Evolutionary conservation across 2,113 vertebrate genomes (phyloP), one percentile per base, ranked within the genome.

Genomic region (Bombycilla garrulus): DNA sequence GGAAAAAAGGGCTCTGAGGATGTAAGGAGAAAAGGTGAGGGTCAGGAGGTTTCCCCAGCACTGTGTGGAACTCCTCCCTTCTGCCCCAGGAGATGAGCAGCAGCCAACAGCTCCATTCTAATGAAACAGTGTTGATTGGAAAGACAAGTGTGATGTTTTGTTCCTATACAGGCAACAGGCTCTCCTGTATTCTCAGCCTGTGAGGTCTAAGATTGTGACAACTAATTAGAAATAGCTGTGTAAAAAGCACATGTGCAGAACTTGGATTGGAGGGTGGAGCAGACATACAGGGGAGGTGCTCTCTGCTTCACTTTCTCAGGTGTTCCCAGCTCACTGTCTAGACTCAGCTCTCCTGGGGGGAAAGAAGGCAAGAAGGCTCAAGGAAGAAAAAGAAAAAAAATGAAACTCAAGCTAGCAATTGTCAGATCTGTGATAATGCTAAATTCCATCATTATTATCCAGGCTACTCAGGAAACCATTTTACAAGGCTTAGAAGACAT

Each of bases 401-500:
- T n/a, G 33, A 86, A 78, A 89, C 57, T 57, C 60, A 64, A 88
- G 62, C 88, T 93, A 72, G 61, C 79, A 90, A 66, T 42, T 62
- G 62, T 90, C 93, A 88, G 88, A 73, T 86, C 69, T 95, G 61
- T 6, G 80, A 96, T 86, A 93, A 93, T 90, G 87, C 69, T 80
- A 44, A 95, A 95, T 92, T 84, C 42, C 51, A 13, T 91, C 71
- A 23, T 95, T 92, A 83, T 70, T 74, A 84, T 47, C 31, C 57
- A 33, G 48, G 82, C 86, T 94, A 53, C 36, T 72, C 87, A 93
- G 93, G 94, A 96, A 96, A 92, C 40, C 67, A 72, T 93, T 96
- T 90, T 91, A 92, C 72, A 71, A 90, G 87, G 81, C 88, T 96
- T 93, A 74, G 92, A 74, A 94, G 90, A 93, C n/a, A 86, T 88